Evolutionary conservation across 1,140 invertebrate genomes (phyloP).

Genomic region (Myzus persicae): DNA sequence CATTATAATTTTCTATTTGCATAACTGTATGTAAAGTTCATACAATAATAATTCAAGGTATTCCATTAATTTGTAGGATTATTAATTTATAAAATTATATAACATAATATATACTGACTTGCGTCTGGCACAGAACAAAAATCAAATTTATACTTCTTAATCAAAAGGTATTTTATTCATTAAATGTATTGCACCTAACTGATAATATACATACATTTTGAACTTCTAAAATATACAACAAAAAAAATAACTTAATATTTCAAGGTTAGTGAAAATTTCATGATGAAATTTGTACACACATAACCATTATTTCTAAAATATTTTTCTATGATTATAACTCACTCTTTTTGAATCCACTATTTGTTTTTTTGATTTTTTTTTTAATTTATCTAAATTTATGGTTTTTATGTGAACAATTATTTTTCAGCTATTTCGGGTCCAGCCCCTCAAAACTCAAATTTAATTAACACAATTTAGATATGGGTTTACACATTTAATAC

Average conservation of each 20-base stretch:
- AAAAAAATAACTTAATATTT: background rate
- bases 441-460: background rate
- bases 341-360: background rate
- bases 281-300: background rate
- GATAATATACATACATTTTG: background rate
- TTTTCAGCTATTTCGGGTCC: background rate
- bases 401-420: background rate
- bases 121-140: background rate
- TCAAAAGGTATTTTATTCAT: background rate
- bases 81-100: background rate
- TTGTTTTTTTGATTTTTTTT: background rate
- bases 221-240: background rate
- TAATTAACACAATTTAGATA: background rate
- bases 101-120: background rate
- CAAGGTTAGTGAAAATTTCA: background rate
- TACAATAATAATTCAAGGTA: background rate
- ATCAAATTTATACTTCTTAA: background rate
- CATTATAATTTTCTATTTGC: background rate
- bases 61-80: too few species aligned
- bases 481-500: background rate
- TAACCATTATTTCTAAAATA: background rate
- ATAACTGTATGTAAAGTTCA: background rate
- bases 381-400: background rate
- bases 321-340: background rate
- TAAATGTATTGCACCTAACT: background rate